phyloP scores from a whole-genome alignment of 2,797 vertebrate species.

The Stomatorhinus walkeri region DNA sequence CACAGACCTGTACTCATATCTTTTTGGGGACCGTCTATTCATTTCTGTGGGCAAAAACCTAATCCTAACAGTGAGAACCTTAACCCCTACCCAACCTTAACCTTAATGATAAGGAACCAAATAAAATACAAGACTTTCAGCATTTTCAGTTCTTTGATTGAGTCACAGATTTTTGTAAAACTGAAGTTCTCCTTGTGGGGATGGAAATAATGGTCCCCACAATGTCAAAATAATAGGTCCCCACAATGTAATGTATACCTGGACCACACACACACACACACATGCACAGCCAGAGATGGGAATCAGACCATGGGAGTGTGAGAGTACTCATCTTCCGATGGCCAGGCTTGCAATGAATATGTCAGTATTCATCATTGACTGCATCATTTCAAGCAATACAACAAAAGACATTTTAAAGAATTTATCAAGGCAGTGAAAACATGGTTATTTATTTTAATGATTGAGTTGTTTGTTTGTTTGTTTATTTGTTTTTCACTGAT shows the following conservation, averaged over 20 bases:
- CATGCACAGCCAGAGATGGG: not conserved
- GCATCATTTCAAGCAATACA: not conserved
- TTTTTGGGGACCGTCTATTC: not conserved
- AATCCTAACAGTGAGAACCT: not conserved
- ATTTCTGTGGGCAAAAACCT: not conserved
- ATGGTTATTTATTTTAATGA: not conserved
- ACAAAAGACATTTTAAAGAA: not conserved
- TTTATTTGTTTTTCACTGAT: not conserved
- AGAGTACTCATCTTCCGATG: not conserved
- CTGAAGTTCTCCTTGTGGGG: not conserved
- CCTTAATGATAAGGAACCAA: not conserved
- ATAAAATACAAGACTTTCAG: not conserved
- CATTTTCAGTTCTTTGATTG: not conserved
- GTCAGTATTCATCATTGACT: not conserved
- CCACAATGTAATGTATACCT: not conserved
- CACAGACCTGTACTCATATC: not conserved
- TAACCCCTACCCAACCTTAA: not conserved
- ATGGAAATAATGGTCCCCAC: not conserved
- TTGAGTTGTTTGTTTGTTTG: not conserved
- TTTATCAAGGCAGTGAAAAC: not conserved
- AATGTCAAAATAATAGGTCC: not conserved
- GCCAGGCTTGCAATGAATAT: not conserved
- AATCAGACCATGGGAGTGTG: not conserved
- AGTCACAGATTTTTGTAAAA: not conserved
- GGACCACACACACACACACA: not conserved